Evolutionary conservation across 2,113 vertebrate genomes (phyloP).

Genomic region (Cichladusa arquata): DNA sequence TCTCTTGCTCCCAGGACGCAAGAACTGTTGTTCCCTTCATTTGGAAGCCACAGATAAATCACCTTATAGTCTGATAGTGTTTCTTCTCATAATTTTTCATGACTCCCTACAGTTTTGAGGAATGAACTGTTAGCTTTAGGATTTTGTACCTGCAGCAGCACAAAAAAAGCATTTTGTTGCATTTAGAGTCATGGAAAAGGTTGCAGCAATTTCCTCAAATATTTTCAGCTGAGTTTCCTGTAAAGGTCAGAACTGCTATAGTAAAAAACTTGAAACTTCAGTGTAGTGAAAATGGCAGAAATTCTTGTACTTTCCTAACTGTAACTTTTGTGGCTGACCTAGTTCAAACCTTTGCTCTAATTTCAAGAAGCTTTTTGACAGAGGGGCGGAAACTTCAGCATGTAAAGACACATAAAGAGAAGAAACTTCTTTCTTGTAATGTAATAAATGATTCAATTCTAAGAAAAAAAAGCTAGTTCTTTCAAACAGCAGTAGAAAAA

Average conservation of each 20-base stretch:
- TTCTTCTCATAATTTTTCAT: slow-evolving; percentile 43
- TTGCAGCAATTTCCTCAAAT: slow-evolving; percentile 55
- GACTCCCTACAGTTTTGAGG: slow-evolving; percentile 27
- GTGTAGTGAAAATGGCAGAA: not conserved
- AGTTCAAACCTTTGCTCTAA: not conserved
- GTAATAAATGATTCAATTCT: not conserved
- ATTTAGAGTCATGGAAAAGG: not conserved
- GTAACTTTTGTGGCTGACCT: not conserved
- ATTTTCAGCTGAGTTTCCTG: slow-evolving; percentile 40
- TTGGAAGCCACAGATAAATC: slow-evolving; percentile 44
- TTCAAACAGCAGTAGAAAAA: not conserved
- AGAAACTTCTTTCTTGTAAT: not conserved
- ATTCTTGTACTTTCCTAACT: not conserved
- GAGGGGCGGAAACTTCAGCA: not conserved
- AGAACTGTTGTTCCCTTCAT: slow-evolving; percentile 31
- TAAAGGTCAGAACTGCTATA: slow-evolving; percentile 13
- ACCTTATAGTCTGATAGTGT: not conserved
- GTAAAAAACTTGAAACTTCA: slow-evolving; percentile 18
- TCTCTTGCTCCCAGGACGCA: not conserved
- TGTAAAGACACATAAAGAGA: not conserved
- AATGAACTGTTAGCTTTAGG: slow-evolving; percentile 32
- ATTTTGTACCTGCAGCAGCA: slow-evolving; percentile 42
- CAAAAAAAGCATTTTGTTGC: slow-evolving; percentile 20
- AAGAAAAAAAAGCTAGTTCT: not conserved
- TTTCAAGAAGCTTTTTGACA: slow-evolving; percentile 4